Base-by-base conservation (phyloP, 2,888 invertebrate genomes). In the Aspidiotus rigidus region DNA sequence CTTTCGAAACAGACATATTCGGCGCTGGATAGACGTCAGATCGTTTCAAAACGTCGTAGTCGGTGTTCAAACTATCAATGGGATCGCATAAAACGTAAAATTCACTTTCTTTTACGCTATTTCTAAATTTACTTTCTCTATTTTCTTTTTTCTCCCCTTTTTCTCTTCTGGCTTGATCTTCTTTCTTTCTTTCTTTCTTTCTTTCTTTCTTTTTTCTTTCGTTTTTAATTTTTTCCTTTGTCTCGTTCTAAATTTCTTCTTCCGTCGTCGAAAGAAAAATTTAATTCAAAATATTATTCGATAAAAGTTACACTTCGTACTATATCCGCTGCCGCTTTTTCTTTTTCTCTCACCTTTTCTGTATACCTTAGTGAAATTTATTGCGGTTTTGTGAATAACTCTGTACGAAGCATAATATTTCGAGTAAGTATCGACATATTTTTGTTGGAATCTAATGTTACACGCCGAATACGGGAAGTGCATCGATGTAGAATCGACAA, bases 1-100 rank as follows among this genome's bases (percentile, higher is more conserved):
- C 66, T 56, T 17, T 15, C 56, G n/a, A 55, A n/a, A 55, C 13
- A n/a, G 53, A 53, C 40, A 57, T 59, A 59, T 66, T 66, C 49
- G 66, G 56, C 66, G 66, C 66, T 66, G 59, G 66, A 56, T 66
- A 57, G 59, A 66, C 66, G 66, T 59, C 66, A 66, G 66, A 66
- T 66, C 66, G 66, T 66, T 59, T 66, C 56, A 59, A 66, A 66
- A 66, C 66, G 66, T 66, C 66, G 66, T 66, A 66, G 66, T 66
- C 66, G 66, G 66, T 66, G 66, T 66, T 66, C 66, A 66, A 66
- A 66, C 66, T 66, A 66, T 66, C 66, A 66, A 66, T 66, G 66
- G 66, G 66, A 66, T 66, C 66, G 66, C 66, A 66, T 66, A 66
- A 66, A 66, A 66, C 66, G 66, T 66, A 66, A 66, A 66, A 66